phyloP scores from a whole-genome alignment of 2,113 vertebrate genomes.

The Micromys minutus region DNA sequence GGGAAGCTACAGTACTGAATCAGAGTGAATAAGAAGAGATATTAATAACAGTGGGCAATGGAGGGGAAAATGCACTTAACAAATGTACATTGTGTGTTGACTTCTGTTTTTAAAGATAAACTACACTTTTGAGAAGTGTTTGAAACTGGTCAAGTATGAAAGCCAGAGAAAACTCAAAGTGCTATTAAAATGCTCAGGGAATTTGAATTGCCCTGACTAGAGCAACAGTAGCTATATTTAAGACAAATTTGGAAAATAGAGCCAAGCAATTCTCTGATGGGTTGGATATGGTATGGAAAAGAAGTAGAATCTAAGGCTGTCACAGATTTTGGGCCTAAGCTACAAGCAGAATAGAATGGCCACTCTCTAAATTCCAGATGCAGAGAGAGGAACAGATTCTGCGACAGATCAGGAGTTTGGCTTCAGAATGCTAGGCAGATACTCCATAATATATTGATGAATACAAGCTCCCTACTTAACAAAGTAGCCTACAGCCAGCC shows the following conservation, averaged over 20 bases:
- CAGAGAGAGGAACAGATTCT: not conserved
- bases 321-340: not conserved
- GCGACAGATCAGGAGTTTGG: not conserved
- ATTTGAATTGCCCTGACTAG: not conserved
- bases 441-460: not conserved
- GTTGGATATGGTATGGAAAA: not conserved
- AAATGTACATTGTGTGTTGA: not conserved
- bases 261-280: not conserved
- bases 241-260: not conserved
- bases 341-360: not conserved
- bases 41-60: not conserved
- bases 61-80: not conserved
- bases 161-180: not conserved
- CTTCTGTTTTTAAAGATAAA: not conserved
- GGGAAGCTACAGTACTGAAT: not conserved
- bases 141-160: not conserved
- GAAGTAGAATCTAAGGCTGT: not conserved
- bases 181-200: not conserved
- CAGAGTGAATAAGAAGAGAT: not conserved
- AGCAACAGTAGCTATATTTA: not conserved
- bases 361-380: not conserved
- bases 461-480: slow-evolving; percentile 33
- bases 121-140: not conserved
- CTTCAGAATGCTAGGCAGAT: slow-evolving; percentile 40
- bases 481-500: slow-evolving; percentile 50